A percentile compares a stretch with the other conserved stretches of the same genome.
Evolutionary conservation across 1,140 invertebrate species (phyloP).

Genomic region (Halictus rubicundus): DNA sequence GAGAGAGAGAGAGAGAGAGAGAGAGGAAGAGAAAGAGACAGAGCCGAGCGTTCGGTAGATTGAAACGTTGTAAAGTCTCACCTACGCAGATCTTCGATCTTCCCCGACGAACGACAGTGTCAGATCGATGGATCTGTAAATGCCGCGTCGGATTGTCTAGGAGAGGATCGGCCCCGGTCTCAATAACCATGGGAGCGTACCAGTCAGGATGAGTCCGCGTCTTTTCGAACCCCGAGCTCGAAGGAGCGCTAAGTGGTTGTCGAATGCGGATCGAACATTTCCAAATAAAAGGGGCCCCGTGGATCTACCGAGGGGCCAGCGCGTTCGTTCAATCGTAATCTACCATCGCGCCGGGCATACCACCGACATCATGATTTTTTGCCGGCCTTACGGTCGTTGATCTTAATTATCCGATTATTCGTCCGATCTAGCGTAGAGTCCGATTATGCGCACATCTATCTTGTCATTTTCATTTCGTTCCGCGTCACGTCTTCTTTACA

Average conservation of each 20-base stretch:
- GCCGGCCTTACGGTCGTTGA: not conserved
- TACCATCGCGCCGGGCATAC: not conserved
- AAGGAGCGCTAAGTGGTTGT: slow-evolving; percentile 46
- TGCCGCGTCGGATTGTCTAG: slow-evolving; percentile 66
- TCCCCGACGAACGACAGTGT: slow-evolving; percentile 56
- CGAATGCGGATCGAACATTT: slow-evolving; percentile 57
- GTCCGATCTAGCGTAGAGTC: too few species aligned
- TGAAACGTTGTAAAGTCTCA: slow-evolving; percentile 59
- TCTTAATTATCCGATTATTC: slow-evolving; percentile 18
- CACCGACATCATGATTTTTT: not conserved
- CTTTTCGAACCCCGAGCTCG: slow-evolving; percentile 36
- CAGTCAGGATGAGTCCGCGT: slow-evolving; percentile 66
- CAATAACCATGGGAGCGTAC: slow-evolving; percentile 50
- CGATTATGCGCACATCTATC: not conserved
- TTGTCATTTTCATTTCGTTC: too few species aligned
- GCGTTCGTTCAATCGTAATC: slow-evolving; percentile 23
- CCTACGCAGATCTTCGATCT: slow-evolving; percentile 39
- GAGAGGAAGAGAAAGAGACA: too few species aligned
- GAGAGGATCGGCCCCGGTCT: slow-evolving; percentile 50
- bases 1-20: too few species aligned
- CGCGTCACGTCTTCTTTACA: too few species aligned
- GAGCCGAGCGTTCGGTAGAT: slow-evolving; percentile 30
- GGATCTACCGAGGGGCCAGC: slow-evolving; percentile 1
- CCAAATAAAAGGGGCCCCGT: slow-evolving; percentile 43
- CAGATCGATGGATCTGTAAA: slow-evolving; percentile 66